These are phyloP conservation scores for Drosophila siamana DNA, from an alignment of 2,888 invertebrate genomes.

Conservation along the genomic window DNA sequence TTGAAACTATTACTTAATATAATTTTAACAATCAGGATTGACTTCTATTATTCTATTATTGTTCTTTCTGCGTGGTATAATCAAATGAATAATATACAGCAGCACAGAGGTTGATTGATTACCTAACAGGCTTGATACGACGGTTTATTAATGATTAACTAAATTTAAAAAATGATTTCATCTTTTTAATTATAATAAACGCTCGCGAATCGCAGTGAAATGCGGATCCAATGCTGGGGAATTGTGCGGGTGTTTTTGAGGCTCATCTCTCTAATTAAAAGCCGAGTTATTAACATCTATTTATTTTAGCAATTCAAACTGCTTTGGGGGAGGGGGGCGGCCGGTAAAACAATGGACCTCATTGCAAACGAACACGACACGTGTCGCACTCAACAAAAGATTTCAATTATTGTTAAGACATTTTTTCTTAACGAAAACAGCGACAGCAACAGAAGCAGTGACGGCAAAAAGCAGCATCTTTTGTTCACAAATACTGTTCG, in stretches of 20 bases:
- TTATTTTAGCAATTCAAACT: not conserved
- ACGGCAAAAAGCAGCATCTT: slow-evolving; percentile 27
- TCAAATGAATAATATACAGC: slow-evolving; percentile 1
- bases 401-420: slow-evolving; percentile 53
- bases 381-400: slow-evolving; percentile 46
- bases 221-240: not conserved
- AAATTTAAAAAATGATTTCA: slow-evolving; percentile 34
- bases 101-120: slow-evolving; percentile 9
- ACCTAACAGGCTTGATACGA: slow-evolving; percentile 14
- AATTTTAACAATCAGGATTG: not conserved
- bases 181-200: slow-evolving; percentile 2
- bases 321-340: too few species aligned
- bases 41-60: not conserved
- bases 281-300: not conserved
- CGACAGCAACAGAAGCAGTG: too few species aligned
- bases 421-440: slow-evolving; percentile 17
- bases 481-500: slow-evolving; percentile 44
- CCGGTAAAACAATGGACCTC: slow-evolving; percentile 5
- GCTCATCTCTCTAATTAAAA: not conserved
- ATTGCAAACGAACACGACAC: slow-evolving; percentile 13
- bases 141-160: slow-evolving; percentile 3
- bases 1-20: not conserved
- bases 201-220: not conserved
- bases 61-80: not conserved
- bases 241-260: not conserved